phyloP scores from a whole-genome alignment of 2,888 invertebrate genomes.

The Pinctada fucata region DNA sequence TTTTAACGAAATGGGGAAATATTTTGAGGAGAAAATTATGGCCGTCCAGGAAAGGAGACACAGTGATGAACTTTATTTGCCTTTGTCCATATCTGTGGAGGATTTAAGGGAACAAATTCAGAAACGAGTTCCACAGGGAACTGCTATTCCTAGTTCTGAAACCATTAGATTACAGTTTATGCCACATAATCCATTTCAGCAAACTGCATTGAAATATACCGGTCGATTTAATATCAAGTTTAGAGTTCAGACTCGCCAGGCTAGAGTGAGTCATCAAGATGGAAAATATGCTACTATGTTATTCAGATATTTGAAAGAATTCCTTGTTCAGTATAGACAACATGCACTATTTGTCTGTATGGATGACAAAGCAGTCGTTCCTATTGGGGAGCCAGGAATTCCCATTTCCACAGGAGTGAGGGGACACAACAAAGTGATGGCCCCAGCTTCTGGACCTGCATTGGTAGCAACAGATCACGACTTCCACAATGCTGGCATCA shows the following conservation, averaged over 20 bases:
- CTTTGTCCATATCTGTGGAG: constrained; percentile 33
- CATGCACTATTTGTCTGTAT: constrained; percentile 26
- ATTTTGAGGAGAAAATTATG: constrained; percentile 37
- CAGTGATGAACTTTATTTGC: constrained; percentile 37
- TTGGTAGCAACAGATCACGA: constrained; percentile 43
- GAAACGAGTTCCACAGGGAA: constrained; percentile 28
- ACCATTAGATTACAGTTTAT: constrained; percentile 35
- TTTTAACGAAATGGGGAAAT: constrained; percentile 26
- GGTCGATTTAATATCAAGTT: constrained; percentile 38
- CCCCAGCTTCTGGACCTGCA: constrained; percentile 16
- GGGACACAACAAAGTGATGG: constrained; percentile 23
- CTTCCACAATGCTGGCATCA: constrained; percentile 34
- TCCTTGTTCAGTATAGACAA: constrained; percentile 29
- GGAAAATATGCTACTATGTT: constrained; percentile 27
- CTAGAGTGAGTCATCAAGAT: constrained; percentile 35
- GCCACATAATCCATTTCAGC: constrained; percentile 28
- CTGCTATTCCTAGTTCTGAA: constrained; percentile 34
- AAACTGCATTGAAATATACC: constrained; percentile 35
- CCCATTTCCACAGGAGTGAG: constrained; percentile 24
- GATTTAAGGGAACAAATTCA: constrained; percentile 21
- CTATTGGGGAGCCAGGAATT: constrained; percentile 31
- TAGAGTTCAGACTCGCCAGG: constrained; percentile 31
- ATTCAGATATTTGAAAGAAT: constrained; percentile 37
- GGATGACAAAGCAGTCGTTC: constrained; percentile 44
- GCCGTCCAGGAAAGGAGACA: constrained; percentile 30